A percentile compares a stretch with the other conserved stretches of the same genome.
phyloP scores from a whole-genome alignment of 2,113 vertebrate genomes.

The Brachyhypopomus occidentalis region DNA sequence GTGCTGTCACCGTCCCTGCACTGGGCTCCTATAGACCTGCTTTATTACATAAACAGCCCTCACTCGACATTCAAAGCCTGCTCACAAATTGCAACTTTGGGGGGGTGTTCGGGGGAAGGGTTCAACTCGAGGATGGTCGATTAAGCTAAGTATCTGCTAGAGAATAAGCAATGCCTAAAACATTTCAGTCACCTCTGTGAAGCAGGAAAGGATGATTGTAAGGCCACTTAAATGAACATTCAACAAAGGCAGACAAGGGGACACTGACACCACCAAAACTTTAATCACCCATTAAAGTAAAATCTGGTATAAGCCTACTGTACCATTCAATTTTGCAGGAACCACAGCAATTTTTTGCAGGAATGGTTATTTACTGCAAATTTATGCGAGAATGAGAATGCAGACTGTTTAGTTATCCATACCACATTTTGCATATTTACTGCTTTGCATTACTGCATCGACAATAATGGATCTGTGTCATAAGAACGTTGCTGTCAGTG shows the following conservation, averaged over 20 bases:
- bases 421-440: background rate
- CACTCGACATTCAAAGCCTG: background rate
- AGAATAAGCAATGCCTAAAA: background rate
- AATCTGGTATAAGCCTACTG: background rate
- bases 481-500: background rate
- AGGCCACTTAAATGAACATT: background rate
- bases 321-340: background rate
- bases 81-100: background rate
- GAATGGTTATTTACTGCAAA: background rate
- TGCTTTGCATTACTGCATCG: background rate
- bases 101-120: background rate
- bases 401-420: background rate
- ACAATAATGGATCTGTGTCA: background rate
- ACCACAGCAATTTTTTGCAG: too few species aligned
- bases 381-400: background rate
- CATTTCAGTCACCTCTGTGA: background rate
- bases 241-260: background rate
- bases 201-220: background rate
- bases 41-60: background rate
- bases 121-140: background rate
- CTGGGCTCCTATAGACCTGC: background rate
- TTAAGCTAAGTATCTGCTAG: background rate
- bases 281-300: background rate
- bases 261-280: background rate
- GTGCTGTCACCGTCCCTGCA: conserved; percentile 17